These are phyloP conservation scores for Pseudocheirus occidentalis DNA, from an alignment of 2,797 vertebrate species.

Conservation along the genomic window DNA sequence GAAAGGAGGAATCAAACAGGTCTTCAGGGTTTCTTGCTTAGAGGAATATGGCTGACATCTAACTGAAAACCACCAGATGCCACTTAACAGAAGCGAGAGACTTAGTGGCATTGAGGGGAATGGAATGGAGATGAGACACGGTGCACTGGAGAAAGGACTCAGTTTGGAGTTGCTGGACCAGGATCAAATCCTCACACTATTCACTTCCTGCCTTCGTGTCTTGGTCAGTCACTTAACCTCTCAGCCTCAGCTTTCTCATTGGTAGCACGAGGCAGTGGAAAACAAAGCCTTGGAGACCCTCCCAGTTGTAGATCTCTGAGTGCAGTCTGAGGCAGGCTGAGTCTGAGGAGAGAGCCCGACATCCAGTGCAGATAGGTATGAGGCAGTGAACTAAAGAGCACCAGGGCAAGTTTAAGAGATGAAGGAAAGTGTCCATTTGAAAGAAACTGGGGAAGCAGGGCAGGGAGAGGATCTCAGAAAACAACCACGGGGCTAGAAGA, in stretches of 20 bases:
- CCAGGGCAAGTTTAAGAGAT: not conserved
- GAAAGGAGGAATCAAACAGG: not conserved
- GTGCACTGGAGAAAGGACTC: not conserved
- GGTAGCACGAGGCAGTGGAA: not conserved
- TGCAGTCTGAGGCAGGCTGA: not conserved
- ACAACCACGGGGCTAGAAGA: not conserved
- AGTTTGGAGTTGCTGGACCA: not conserved
- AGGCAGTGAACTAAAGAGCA: not conserved
- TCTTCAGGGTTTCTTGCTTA: not conserved
- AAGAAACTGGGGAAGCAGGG: not conserved
- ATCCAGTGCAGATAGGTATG: not conserved
- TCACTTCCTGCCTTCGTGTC: not conserved
- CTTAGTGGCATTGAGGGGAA: not conserved
- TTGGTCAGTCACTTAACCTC: not conserved
- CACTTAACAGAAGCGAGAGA: not conserved
- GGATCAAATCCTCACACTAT: not conserved
- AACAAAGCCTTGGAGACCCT: not conserved
- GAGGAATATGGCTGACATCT: not conserved
- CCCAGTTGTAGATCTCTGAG: not conserved
- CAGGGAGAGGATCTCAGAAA: not conserved
- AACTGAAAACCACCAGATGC: not conserved
- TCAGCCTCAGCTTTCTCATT: not conserved
- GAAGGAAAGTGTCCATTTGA: not conserved
- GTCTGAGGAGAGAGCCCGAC: not conserved
- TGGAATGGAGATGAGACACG: not conserved